phyloP scores from a whole-genome alignment of 2,888 invertebrate genomes.

The Parthenolecanium corni region DNA sequence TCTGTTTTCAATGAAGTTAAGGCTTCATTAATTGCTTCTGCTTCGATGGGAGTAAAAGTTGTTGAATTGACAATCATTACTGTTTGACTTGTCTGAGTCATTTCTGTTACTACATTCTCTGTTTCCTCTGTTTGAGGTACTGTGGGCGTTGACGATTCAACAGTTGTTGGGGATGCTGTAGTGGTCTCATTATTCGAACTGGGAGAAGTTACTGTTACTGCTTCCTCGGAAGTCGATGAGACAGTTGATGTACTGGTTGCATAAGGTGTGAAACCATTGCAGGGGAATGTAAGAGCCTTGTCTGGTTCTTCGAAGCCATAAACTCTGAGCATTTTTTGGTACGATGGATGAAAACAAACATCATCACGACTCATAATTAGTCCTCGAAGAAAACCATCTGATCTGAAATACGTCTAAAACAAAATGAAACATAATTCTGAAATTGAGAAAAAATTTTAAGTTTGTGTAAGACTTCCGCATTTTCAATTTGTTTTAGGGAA shows the following conservation, averaged over 20 bases:
- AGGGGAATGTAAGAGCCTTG: slow-evolving; percentile 27
- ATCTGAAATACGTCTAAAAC: slow-evolving; percentile 71
- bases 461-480: no score
- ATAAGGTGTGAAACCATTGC: slow-evolving; percentile 25
- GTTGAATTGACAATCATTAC: slow-evolving; percentile 13
- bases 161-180: slow-evolving; percentile 22
- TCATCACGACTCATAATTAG: slow-evolving; percentile 67
- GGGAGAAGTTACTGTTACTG: slow-evolving; percentile 25
- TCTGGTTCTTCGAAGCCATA: slow-evolving; percentile 65
- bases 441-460: background rate
- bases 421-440: no score
- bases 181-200: background rate
- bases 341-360: slow-evolving; percentile 60
- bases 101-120: slow-evolving; percentile 27
- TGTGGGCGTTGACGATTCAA: slow-evolving; percentile 22
- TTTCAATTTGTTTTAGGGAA: no score
- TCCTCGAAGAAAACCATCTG: slow-evolving; percentile 71
- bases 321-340: slow-evolving; percentile 59
- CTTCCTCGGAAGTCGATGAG: slow-evolving; percentile 8
- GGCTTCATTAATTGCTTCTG: slow-evolving; percentile 16
- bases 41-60: background rate
- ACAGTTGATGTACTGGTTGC: slow-evolving; percentile 30
- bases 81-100: slow-evolving; percentile 30
- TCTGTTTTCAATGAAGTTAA: slow-evolving; percentile 28
- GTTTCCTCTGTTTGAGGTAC: slow-evolving; percentile 11